Base-by-base conservation (phyloP, 2,113 vertebrate genomes). In the Columbina picui region DNA sequence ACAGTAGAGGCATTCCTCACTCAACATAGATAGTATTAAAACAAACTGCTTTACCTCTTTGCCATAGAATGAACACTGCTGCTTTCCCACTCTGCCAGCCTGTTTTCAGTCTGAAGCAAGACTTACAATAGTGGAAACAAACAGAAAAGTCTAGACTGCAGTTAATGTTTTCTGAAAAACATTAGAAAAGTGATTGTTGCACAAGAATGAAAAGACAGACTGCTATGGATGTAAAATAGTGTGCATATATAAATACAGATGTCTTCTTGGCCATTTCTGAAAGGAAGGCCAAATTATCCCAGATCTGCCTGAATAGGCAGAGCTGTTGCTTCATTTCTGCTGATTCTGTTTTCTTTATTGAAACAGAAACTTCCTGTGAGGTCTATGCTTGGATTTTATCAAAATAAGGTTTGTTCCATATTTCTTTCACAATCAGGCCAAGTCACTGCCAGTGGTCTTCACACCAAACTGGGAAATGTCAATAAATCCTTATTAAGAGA, bases 181-280 rank as follows among this genome's bases (percentile, higher is more conserved):
- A n/a, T n/a, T 93, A 88, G 75, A 81, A 84, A 95, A 95, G 65
- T 57, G 27, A n/a, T 87, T 75, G 52, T 71, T 79, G 56, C 56
- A 53, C 26, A 77, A 79, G 61, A 87, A 82, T 82, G 64, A 91
- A 78, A 86, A 89, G 89, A 87, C 64, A 87, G 86, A 68, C 73
- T 87, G 89, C 69, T 79, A 34, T 79, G 57, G 77, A 87, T 89
- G 43, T 78, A 78, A 89, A 91, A 71, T 57, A 87, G 32, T 12
- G 25, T 90, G 70, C 74, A 57, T 68, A 69, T 73, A 85, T 88
- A 93, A 94, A 94, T 94, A 87, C 82, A 80, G 87, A 94, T 92
- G 81, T 94, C 81, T 84, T 91, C 73, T 65, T 89, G 93, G 74
- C 57, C 81, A 84, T 78, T 95, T 94, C 64, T 92, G 53, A 95